These are phyloP conservation scores for Poeciliopsis gracilis DNA, from an alignment of 2,797 vertebrate genomes.

Conservation along the genomic window DNA sequence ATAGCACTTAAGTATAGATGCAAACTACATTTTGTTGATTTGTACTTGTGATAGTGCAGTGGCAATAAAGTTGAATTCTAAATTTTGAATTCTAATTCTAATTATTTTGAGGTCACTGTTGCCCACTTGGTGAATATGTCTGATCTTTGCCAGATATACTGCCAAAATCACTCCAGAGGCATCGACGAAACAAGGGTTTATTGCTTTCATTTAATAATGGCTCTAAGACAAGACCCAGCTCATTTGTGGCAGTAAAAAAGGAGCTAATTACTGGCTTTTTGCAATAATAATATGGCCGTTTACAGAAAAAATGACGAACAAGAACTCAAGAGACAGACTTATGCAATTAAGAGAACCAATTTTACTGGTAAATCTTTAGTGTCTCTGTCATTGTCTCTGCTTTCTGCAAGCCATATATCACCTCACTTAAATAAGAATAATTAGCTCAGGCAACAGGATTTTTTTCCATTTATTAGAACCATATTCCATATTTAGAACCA, in stretches of 20 bases:
- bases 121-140: constrained; percentile 23
- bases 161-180: constrained; percentile 41
- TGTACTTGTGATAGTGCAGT: too few species aligned
- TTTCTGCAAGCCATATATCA: constrained; percentile 2
- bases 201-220: constrained; percentile 32
- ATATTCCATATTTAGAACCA: too few species aligned
- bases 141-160: constrained; percentile 20
- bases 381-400: neutral
- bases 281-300: constrained; percentile 32
- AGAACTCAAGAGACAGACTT: constrained; percentile 28
- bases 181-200: constrained; percentile 46
- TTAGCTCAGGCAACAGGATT: neutral
- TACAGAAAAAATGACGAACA: constrained; percentile 34
- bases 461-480: neutral
- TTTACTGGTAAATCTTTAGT: constrained; percentile 21
- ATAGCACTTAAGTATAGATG: too few species aligned
- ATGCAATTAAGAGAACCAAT: constrained; percentile 44
- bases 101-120: constrained; percentile 39
- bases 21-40: too few species aligned
- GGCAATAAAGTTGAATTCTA: too few species aligned
- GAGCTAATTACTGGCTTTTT: constrained; percentile 54
- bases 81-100: too few species aligned
- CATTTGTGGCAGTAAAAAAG: constrained; percentile 31
- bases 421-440: constrained; percentile 3
- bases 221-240: constrained; percentile 24